These are phyloP conservation scores for Engystomops pustulosus DNA, from an alignment of 2,113 vertebrate genomes.

Conservation along the genomic window DNA sequence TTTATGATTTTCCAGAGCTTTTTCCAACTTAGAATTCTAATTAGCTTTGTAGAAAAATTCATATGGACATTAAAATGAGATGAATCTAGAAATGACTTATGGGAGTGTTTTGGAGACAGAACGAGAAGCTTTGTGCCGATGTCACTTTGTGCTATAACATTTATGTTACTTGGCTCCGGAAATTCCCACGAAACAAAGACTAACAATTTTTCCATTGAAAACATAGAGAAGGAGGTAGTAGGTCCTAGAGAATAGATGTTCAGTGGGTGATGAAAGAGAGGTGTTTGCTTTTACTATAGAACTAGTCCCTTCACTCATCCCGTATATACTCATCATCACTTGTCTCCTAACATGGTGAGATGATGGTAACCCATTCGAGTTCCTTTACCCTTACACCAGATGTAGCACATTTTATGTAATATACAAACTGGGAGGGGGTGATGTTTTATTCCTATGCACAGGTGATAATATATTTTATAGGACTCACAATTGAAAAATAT, in stretches of 20 bases:
- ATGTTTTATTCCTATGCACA: background rate
- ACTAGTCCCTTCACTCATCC: conserved; percentile 28
- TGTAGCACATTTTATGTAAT: background rate
- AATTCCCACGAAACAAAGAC: conserved; percentile 29
- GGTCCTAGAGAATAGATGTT: conserved; percentile 6
- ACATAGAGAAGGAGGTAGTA: conserved; percentile 3
- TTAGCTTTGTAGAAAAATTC: too few species aligned
- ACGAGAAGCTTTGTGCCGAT: background rate
- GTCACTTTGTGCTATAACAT: background rate
- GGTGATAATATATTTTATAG: too few species aligned
- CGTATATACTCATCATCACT: background rate
- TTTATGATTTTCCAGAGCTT: too few species aligned
- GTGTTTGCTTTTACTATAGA: conserved; percentile 29
- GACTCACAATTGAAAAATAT: too few species aligned
- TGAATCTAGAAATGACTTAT: background rate
- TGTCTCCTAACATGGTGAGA: background rate
- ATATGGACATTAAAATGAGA: background rate
- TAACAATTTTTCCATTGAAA: conserved; percentile 28
- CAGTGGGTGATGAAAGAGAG: conserved; percentile 16
- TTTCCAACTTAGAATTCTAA: too few species aligned
- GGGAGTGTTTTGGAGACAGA: background rate
- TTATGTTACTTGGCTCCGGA: background rate
- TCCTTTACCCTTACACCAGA: background rate
- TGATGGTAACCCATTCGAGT: background rate
- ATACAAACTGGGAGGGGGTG: background rate